Evolutionary conservation across 2,888 invertebrate species (phyloP).

Genomic region (Lumbricus terrestris): DNA sequence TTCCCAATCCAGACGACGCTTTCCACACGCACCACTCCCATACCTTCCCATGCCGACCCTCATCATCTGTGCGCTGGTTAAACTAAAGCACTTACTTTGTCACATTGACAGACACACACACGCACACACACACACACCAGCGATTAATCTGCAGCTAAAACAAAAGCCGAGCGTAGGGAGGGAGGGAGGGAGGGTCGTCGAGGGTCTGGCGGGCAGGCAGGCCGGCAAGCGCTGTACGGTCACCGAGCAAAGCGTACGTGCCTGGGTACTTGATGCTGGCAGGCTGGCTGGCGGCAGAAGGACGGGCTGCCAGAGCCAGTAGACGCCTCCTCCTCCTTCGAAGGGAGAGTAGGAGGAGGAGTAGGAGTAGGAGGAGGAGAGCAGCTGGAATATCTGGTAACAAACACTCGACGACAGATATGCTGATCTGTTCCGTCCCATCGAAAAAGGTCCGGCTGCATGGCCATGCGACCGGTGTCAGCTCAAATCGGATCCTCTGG

Average conservation of each 20-base stretch:
- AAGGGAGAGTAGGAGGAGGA: too few species aligned
- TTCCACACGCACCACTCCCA: not conserved
- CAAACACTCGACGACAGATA: not conserved
- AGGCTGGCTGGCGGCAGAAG: not conserved
- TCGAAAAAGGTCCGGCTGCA: not conserved
- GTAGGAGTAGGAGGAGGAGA: not conserved
- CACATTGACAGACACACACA: not conserved
- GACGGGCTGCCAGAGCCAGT: not conserved
- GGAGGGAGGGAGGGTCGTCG: not conserved
- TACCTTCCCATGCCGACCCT: not conserved
- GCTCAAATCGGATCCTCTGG: not conserved
- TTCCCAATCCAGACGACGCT: not conserved
- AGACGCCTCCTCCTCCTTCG: too few species aligned
- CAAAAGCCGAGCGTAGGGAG: not conserved
- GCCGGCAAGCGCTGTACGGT: not conserved
- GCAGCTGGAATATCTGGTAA: not conserved
- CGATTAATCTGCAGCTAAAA: not conserved
- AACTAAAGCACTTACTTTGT: too few species aligned
- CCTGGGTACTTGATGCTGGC: constrained; percentile 3
- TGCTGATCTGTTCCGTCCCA: not conserved
- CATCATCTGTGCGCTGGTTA: not conserved
- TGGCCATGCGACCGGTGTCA: not conserved
- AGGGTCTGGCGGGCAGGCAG: not conserved
- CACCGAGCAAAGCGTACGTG: not conserved
- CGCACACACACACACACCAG: not conserved